These are phyloP conservation scores for Dynastes tityus DNA, from an alignment of 2,888 invertebrate species.

Conservation along the genomic window DNA sequence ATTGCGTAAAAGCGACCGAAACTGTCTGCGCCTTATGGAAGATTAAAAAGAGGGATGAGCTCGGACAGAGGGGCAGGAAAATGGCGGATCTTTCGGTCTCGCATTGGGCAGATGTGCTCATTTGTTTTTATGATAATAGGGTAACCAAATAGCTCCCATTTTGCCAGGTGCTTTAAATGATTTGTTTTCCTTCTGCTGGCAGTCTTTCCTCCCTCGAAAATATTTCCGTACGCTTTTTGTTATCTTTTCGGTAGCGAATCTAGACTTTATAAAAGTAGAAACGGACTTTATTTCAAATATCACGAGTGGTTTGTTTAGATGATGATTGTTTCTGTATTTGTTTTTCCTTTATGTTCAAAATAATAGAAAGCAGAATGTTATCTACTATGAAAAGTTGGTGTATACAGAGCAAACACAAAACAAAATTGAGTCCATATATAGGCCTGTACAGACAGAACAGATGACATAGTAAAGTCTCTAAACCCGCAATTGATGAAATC, in stretches of 20 bases:
- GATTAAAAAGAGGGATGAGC: slow-evolving; percentile 69
- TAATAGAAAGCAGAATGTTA: no score
- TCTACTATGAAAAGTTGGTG: no score
- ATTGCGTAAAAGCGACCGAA: slow-evolving; percentile 61
- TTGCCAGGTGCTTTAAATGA: slow-evolving; percentile 54
- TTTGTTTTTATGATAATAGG: slow-evolving; percentile 67
- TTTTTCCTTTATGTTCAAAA: no score
- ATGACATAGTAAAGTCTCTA: no score
- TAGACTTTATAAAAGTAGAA: slow-evolving; percentile 2
- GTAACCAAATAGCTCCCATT: slow-evolving; percentile 52
- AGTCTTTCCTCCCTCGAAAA: slow-evolving; percentile 17
- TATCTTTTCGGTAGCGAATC: slow-evolving; percentile 23
- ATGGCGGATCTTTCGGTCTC: slow-evolving; percentile 67
- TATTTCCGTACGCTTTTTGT: slow-evolving; percentile 35
- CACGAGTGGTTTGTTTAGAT: neutral
- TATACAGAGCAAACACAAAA: no score
- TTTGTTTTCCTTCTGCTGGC: slow-evolving; percentile 46
- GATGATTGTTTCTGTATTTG: neutral
- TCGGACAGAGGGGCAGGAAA: slow-evolving; percentile 63
- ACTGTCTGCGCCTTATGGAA: slow-evolving; percentile 62
- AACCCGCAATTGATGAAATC: no score
- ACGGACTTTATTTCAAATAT: neutral
- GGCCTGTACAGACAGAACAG: no score
- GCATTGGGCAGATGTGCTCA: slow-evolving; percentile 64
- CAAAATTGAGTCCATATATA: no score